Base-by-base conservation (phyloP, 2,113 vertebrate genomes). In the Cololabis saira region DNA sequence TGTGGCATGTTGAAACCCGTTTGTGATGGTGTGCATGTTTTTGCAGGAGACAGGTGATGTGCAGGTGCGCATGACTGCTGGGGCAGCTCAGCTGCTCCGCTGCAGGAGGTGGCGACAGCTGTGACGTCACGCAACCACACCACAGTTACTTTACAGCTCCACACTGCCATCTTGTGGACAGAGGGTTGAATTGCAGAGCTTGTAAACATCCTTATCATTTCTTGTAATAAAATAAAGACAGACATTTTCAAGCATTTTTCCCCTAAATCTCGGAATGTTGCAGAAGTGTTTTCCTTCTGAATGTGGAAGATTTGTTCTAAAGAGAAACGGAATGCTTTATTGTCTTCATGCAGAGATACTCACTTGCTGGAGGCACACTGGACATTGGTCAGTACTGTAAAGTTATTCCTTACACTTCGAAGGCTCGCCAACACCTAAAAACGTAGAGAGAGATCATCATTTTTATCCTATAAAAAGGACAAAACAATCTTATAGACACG, bases 371-470 rank as follows among this genome's bases (percentile, higher is more conserved):
- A 91, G 61, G 96, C 86, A 86, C 96, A 96, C 16, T 99, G 97
- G 61, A 99, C 92, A 84, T 98, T 99, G 67, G 98, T 99, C 58
- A 99, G 90, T 16, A 96, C 76, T 0, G 96, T 98, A 87, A 99
- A 98, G 90, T 99, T 99, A 92, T 97, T 98, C 81, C 98, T 95
- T 71, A 99, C 96, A 75, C 96, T 99, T 59, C 96, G 90, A 74
- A 99, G 92, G 79, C 98, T 99, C 53, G 98, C 98, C 50, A 99
- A 93, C 75, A 99, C 97, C 98, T 94, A 62, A 14, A 85, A 24
- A 66, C 12, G 43, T 71, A 8, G 2, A 47, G 14, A 54, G 55
- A 69, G 8, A 8, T 13, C 9, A 67, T 55, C 4, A 77, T 57
- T 43, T 22, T 5, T 2, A 37, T 48, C 2, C 14, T 37, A 7